Evolutionary conservation across 2,888 invertebrate genomes (phyloP).

Genomic region (Stenichneumon culpator): DNA sequence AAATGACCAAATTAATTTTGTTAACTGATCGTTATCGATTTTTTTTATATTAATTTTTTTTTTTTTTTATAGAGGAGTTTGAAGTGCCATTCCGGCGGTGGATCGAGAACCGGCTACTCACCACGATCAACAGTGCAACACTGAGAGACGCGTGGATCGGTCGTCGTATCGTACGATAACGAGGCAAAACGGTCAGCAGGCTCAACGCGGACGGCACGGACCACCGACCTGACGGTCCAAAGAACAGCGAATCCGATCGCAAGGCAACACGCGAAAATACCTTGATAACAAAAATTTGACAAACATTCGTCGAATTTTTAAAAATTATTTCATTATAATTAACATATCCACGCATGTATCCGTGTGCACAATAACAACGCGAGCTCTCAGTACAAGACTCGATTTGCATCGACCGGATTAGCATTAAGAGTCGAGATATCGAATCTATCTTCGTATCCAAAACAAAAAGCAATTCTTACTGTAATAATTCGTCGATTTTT

Average conservation of each 20-base stretch:
- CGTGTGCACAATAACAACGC: not conserved
- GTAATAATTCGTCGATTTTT: not conserved
- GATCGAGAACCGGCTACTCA: constrained; percentile 51
- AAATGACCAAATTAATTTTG: not conserved
- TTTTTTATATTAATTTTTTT: not conserved
- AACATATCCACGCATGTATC: not conserved
- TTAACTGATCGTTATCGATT: not conserved
- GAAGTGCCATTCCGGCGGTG: not conserved
- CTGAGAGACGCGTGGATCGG: constrained; percentile 42
- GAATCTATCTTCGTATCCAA: no score
- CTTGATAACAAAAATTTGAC: constrained; percentile 59
- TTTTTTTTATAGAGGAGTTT: not conserved
- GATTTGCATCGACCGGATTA: not conserved
- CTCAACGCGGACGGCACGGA: constrained; percentile 45
- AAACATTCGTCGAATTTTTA: constrained; percentile 43
- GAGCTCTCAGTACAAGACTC: not conserved
- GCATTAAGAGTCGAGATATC: no score
- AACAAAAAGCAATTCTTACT: not conserved
- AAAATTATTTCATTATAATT: no score
- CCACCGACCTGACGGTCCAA: constrained; percentile 63
- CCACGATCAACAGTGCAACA: constrained; percentile 58
- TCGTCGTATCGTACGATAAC: constrained; percentile 46
- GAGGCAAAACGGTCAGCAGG: constrained; percentile 34
- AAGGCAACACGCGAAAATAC: constrained; percentile 55
- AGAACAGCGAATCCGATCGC: constrained; percentile 62